phyloP scores from a whole-genome alignment of 2,888 invertebrate species.

The Metellina segmentata region DNA sequence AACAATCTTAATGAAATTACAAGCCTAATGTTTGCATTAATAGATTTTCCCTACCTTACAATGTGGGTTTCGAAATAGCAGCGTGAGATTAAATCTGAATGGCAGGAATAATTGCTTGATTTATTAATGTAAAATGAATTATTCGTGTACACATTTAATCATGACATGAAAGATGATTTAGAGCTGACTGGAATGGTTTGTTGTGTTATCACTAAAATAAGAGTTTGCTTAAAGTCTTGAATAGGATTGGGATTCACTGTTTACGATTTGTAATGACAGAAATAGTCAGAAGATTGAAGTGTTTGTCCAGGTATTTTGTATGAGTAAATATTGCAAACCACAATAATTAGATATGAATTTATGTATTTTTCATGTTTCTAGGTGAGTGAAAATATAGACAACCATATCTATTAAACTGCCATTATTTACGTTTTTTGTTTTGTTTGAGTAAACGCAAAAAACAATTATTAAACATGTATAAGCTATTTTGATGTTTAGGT shows the following conservation, averaged over 20 bases:
- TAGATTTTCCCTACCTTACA: background rate
- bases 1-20: background rate
- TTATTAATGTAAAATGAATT: conserved; percentile 11
- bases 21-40: background rate
- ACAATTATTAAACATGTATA: too few species aligned
- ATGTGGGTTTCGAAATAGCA: background rate
- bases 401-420: too few species aligned
- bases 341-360: too few species aligned
- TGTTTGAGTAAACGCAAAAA: too few species aligned
- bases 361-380: too few species aligned
- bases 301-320: background rate
- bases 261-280: background rate
- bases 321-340: background rate
- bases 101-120: background rate
- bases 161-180: conserved; percentile 12
- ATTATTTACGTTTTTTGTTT: too few species aligned
- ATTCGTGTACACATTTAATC: background rate
- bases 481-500: too few species aligned
- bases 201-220: background rate
- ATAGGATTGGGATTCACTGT: background rate
- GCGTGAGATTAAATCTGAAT: background rate
- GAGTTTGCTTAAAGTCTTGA: background rate
- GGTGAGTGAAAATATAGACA: too few species aligned
- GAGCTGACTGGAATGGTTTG: background rate
- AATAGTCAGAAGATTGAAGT: background rate